Evolutionary conservation across 2,113 vertebrate species (phyloP).

Genomic region (Alectura lathami): DNA sequence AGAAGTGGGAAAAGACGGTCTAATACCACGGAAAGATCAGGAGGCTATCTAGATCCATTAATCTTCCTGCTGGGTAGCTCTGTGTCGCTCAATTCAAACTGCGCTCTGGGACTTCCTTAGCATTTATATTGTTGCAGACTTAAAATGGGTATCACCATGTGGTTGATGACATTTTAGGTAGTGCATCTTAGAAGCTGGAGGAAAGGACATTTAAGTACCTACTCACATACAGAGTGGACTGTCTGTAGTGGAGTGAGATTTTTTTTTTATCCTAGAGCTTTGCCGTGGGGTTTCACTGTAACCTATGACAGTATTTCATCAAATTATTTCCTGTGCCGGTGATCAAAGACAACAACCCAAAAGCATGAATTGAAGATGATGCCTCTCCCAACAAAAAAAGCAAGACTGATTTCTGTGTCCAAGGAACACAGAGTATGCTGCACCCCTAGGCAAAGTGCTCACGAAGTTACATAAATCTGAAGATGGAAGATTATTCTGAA

Average conservation of each 20-base stretch:
- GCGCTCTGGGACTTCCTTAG: slow-evolving; percentile 48
- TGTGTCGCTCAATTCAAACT: slow-evolving; percentile 35
- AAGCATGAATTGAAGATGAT: neutral
- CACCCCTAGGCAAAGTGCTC: neutral
- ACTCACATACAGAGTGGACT: neutral
- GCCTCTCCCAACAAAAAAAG: neutral
- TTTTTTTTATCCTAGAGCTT: neutral
- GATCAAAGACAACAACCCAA: neutral
- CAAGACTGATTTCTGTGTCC: neutral
- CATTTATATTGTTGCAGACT: slow-evolving; percentile 57
- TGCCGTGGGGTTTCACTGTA: neutral
- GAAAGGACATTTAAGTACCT: slow-evolving; percentile 21
- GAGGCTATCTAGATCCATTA: slow-evolving; percentile 44
- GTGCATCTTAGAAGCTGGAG: neutral
- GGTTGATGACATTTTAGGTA: slow-evolving; percentile 53
- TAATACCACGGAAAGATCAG: slow-evolving; percentile 31
- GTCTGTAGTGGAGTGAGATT: neutral
- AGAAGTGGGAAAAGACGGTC: neutral
- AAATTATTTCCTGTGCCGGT: neutral
- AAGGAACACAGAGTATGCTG: neutral
- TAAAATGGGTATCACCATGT: slow-evolving; percentile 53
- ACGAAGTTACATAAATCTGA: neutral
- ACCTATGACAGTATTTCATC: neutral
- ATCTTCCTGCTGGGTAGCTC: slow-evolving; percentile 51
- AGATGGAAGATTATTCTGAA: neutral